Evolutionary conservation across 2,888 invertebrate genomes (phyloP).

Genomic region (Hoplodrina blanda): DNA sequence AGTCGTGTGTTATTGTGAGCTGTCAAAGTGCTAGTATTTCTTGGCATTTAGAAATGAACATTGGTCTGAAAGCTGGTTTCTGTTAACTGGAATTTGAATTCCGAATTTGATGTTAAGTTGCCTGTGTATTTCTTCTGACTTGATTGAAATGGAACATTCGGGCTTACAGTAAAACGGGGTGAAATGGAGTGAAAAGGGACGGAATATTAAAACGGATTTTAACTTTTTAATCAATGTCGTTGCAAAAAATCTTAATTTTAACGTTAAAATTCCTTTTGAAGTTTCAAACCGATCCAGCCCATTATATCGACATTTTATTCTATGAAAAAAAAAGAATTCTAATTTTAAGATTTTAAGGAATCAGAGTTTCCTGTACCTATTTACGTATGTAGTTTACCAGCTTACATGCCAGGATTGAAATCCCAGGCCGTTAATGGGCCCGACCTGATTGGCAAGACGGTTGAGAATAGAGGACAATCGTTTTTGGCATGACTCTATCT

Average conservation of each 20-base stretch:
- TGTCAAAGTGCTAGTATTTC: conserved; percentile 41
- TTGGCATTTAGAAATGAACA: conserved; percentile 29
- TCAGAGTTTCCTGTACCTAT: too few species aligned
- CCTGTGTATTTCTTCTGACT: conserved; percentile 12
- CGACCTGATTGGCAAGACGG: conserved; percentile 21
- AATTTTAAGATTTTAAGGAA: too few species aligned
- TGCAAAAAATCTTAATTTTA: too few species aligned
- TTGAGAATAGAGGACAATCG: conserved; percentile 8
- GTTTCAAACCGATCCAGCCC: too few species aligned
- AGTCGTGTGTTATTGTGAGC: conserved; percentile 41
- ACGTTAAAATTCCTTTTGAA: too few species aligned
- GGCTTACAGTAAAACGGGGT: too few species aligned
- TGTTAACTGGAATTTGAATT: conserved; percentile 26
- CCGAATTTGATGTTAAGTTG: conserved; percentile 2
- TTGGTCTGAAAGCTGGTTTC: conserved; percentile 30
- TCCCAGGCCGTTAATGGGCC: neutral
- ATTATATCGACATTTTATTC: too few species aligned
- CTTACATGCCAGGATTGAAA: neutral
- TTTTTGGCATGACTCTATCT: conserved; percentile 36
- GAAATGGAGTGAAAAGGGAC: too few species aligned
- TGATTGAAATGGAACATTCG: conserved; percentile 4
- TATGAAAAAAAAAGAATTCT: too few species aligned
- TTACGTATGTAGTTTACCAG: too few species aligned
- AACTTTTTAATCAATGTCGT: too few species aligned
- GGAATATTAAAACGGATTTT: too few species aligned